Conservation (phyloP, 2,797 vertebrate genomes). For the Coranthus polyacanthus region DNA sequence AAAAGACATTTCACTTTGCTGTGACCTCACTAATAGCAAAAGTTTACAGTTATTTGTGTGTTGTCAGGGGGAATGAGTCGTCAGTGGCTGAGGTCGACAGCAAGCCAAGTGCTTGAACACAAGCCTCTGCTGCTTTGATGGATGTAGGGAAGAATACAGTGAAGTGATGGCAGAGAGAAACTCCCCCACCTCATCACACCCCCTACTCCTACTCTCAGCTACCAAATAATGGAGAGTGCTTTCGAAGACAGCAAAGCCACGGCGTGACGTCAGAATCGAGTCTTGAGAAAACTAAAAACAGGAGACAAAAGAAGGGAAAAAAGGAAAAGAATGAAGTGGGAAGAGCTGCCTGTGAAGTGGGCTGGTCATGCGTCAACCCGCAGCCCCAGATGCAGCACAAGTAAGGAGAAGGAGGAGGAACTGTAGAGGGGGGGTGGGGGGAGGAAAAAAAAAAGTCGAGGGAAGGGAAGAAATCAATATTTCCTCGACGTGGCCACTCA, state of each 20-base stretch:
- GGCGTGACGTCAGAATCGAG: conserved; percentile 53
- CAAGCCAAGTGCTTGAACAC: conserved; percentile 55
- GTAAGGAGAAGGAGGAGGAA: conserved; percentile 32
- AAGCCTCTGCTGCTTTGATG: conserved; percentile 66
- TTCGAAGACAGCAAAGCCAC: conserved; percentile 52
- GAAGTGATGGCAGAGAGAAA: conserved; percentile 51
- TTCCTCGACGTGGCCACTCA: conserved; percentile 82
- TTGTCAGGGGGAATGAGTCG: conserved; percentile 70
- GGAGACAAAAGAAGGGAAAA: conserved; percentile 43
- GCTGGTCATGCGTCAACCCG: conserved; percentile 64
- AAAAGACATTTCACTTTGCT: conserved; percentile 63
- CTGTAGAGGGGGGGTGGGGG: conserved; percentile 18
- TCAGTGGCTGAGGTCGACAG: conserved; percentile 63
- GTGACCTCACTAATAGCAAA: conserved; percentile 73
- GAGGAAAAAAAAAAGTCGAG: conserved; percentile 8
- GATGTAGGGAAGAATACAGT: conserved; percentile 68
- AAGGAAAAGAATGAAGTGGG: conserved; percentile 41
- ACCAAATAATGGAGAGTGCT: conserved; percentile 45
- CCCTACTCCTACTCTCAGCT: conserved; percentile 31
- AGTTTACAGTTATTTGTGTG: conserved; percentile 78
- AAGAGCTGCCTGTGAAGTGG: conserved; percentile 62
- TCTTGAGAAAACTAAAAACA: conserved; percentile 19
- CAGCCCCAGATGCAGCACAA: conserved; percentile 58
- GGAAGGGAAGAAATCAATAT: conserved; percentile 83
- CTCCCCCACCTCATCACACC: background rate